phyloP scores from a whole-genome alignment of 92 coral and sea anemone species.

The Zoanthus gigantus region DNA sequence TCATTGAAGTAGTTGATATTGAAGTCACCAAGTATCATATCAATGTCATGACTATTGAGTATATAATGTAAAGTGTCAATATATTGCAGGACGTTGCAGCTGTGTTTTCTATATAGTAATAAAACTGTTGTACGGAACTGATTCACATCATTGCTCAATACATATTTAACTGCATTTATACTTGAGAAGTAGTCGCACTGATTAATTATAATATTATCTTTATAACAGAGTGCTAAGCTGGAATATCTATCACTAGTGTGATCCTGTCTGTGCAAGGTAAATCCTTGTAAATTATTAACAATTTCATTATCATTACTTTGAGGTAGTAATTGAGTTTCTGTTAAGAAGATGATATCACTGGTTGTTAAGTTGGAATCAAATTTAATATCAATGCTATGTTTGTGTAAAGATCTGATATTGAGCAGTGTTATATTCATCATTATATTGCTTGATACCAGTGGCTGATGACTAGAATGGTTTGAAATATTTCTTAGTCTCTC shows the following conservation, averaged over 20 bases:
- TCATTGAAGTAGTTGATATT: neutral
- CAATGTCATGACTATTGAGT: slow-evolving; percentile 30
- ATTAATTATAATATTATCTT: slow-evolving; percentile 1
- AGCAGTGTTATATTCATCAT: slow-evolving; percentile 34
- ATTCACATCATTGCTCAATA: slow-evolving; percentile 12
- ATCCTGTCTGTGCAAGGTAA: slow-evolving; percentile 8
- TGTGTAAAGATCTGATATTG: slow-evolving; percentile 32
- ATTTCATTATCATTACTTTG: neutral
- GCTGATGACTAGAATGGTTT: neutral
- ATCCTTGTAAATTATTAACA: slow-evolving; percentile 11
- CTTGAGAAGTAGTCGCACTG: neutral
- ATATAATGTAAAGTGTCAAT: slow-evolving; percentile 32
- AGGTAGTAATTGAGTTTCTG: neutral
- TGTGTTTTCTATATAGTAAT: slow-evolving; percentile 32
- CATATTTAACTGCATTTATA: neutral
- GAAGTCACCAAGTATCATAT: slow-evolving; percentile 17
- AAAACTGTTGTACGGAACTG: slow-evolving; percentile 8
- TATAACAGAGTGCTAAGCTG: neutral
- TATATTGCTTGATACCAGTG: slow-evolving; percentile 10
- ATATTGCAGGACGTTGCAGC: slow-evolving; percentile 32
- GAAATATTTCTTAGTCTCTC: too few relatives aligned
- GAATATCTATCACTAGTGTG: slow-evolving; percentile 10
- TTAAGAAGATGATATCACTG: slow-evolving; percentile 9
- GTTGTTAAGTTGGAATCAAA: slow-evolving; percentile 27
- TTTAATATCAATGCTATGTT: slow-evolving; percentile 41